Percentiles rank a stretch among this genome's conserved stretches.
Conservation (phyloP, 2,888 invertebrate genomes). For the Mimas tiliae region DNA sequence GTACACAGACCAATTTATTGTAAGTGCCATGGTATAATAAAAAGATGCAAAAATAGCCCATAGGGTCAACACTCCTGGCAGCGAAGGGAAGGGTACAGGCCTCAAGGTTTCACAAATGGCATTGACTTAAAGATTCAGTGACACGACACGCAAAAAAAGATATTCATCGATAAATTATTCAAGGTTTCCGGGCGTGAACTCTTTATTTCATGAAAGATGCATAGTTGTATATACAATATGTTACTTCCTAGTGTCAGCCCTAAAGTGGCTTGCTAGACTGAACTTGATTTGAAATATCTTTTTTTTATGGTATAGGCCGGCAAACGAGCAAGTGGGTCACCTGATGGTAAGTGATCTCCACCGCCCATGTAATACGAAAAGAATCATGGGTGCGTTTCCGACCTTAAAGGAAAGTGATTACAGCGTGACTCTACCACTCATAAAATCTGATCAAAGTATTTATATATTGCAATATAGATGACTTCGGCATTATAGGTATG, state of each 20-base stretch:
- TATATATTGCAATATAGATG: too few relatives aligned
- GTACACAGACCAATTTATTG: slow-evolving; percentile 1
- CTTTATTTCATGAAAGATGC: not conserved
- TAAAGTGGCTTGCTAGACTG: not conserved
- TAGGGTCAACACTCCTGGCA: slow-evolving; percentile 16
- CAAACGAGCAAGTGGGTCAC: too few relatives aligned
- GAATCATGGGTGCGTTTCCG: too few relatives aligned
- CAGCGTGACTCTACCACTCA: too few relatives aligned
- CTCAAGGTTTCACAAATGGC: slow-evolving; percentile 28
- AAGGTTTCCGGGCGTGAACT: not conserved
- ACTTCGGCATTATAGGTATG: too few relatives aligned
- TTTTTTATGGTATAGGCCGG: too few relatives aligned
- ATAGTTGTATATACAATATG: not conserved
- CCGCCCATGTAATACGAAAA: too few relatives aligned
- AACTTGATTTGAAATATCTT: too few relatives aligned
- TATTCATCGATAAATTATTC: slow-evolving; percentile 19
- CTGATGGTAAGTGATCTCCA: too few relatives aligned
- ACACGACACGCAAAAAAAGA: not conserved
- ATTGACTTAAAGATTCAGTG: slow-evolving; percentile 22
- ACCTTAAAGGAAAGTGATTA: too few relatives aligned
- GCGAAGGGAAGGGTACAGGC: slow-evolving; percentile 27
- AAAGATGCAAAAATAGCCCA: not conserved
- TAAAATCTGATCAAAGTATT: too few relatives aligned
- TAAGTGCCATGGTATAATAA: not conserved
- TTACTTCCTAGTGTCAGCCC: too few relatives aligned